Evolutionary conservation across 2,113 vertebrate genomes (phyloP).

Genomic region (Phylloscopus trochilus): DNA sequence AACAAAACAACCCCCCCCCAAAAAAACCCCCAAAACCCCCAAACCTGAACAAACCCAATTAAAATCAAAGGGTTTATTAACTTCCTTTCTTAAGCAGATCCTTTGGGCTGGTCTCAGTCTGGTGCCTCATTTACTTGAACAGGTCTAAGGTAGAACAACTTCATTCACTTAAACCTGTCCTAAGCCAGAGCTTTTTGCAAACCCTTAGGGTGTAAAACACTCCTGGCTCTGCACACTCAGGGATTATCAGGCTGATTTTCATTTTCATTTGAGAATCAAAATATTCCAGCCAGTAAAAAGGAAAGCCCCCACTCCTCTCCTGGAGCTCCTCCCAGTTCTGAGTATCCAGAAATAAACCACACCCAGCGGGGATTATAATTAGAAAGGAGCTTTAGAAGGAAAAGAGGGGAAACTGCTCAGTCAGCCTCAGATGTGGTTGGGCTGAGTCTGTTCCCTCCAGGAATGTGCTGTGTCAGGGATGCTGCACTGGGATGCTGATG

Average conservation of each 20-base stretch:
- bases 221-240: neutral
- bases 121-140: neutral
- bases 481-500: neutral
- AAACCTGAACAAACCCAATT: neutral
- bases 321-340: neutral
- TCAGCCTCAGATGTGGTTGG: conserved; percentile 7
- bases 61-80: neutral
- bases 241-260: neutral
- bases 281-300: neutral
- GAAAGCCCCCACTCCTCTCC: neutral
- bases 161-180: neutral
- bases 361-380: neutral
- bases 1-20: neutral
- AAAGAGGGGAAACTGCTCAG: neutral
- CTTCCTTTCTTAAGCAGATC: neutral
- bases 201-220: neutral
- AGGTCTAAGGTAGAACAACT: neutral
- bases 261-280: neutral
- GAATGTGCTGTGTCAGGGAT: conserved; percentile 18
- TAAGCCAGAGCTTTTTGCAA: neutral
- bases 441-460: neutral
- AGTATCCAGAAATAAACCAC: neutral
- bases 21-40: no score
- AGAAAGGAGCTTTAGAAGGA: neutral
- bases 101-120: neutral